These are phyloP conservation scores for Alloscopus bannaensis DNA, from an alignment of 2,888 invertebrate genomes.

Conservation along the genomic window DNA sequence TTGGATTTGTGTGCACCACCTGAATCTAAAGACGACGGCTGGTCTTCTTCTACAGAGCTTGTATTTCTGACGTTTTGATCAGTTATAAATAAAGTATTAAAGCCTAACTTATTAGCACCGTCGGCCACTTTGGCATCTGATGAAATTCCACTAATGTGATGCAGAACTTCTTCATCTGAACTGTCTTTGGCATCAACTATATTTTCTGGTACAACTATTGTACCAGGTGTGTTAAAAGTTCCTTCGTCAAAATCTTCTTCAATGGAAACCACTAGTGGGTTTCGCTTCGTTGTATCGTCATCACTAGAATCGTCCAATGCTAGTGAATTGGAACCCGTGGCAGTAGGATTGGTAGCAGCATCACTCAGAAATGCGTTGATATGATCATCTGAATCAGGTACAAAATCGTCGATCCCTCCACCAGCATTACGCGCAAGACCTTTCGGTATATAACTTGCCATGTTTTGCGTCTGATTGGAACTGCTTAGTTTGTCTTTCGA, in stretches of 20 bases:
- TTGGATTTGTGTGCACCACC: constrained; percentile 39
- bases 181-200: constrained; percentile 36
- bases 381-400: constrained; percentile 80
- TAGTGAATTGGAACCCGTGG: constrained; percentile 71
- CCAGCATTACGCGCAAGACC: constrained; percentile 73
- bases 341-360: constrained; percentile 41
- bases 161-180: constrained; percentile 52
- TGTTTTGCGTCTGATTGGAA: constrained; percentile 17
- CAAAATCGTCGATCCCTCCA: constrained; percentile 82
- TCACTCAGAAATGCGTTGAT: constrained; percentile 66
- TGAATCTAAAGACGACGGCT: constrained; percentile 46
- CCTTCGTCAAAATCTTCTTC: constrained; percentile 88
- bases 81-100: constrained; percentile 56
- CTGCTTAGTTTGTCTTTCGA: constrained; percentile 27
- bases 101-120: constrained; percentile 61
- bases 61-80: constrained; percentile 39
- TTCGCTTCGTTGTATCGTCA: constrained; percentile 79
- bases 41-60: constrained; percentile 45
- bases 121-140: constrained; percentile 10
- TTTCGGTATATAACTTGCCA: constrained; percentile 26
- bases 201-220: constrained; percentile 26
- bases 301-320: constrained; percentile 52
- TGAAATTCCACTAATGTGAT: constrained; percentile 18
- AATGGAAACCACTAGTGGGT: constrained; percentile 88
- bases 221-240: constrained; percentile 73